Conservation (phyloP, 2,797 vertebrate genomes). For the Sebastes iracundus region DNA sequence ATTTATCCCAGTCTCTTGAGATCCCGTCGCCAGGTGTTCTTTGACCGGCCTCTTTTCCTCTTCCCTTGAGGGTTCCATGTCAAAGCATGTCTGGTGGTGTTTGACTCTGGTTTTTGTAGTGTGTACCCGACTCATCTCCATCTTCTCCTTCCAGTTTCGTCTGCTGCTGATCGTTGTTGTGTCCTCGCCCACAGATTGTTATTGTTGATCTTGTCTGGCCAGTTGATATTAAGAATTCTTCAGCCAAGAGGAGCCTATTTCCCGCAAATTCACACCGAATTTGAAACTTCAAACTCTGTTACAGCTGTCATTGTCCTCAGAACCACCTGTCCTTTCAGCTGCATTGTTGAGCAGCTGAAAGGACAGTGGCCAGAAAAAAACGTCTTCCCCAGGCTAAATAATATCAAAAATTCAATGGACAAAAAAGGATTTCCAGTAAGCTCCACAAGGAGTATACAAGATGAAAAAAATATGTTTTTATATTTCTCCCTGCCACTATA, state of each 20-base stretch:
- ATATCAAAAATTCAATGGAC: background rate
- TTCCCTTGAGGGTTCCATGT: background rate
- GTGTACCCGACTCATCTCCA: background rate
- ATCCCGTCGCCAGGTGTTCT: background rate
- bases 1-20: background rate
- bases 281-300: no score
- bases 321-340: background rate
- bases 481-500: background rate
- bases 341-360: background rate
- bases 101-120: background rate
- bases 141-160: background rate
- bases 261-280: no score
- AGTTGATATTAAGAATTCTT: no score
- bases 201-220: no score
- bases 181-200: background rate
- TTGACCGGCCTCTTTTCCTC: background rate
- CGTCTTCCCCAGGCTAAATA: background rate
- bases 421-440: background rate
- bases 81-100: background rate
- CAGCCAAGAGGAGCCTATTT: no score
- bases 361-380: background rate
- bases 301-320: background rate
- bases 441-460: background rate
- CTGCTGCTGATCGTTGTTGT: background rate
- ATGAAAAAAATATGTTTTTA: conserved; percentile 1